Conservation (phyloP, 2,797 vertebrate genomes). For the Lepidocolaptes lacrymiger region DNA sequence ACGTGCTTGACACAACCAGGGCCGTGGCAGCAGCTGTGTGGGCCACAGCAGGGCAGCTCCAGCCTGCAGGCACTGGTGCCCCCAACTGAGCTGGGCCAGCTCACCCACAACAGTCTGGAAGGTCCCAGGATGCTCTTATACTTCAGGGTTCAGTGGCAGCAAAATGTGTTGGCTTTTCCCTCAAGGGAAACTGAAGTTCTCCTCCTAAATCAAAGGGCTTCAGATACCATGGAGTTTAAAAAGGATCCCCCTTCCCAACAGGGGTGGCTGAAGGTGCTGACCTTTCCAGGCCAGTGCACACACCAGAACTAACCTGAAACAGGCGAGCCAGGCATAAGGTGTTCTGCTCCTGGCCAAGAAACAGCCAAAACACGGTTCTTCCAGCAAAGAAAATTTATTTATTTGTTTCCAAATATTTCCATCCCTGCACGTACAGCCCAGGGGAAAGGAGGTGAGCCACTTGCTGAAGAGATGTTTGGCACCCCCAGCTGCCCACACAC, state of each 20-base stretch:
- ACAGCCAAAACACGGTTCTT: too few relatives aligned
- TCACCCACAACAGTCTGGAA: fast-evolving
- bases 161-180: fast-evolving
- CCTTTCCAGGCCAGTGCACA: fast-evolving
- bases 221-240: fast-evolving
- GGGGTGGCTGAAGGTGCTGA: neutral
- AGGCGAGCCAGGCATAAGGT: fast-evolving
- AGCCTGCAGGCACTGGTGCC: fast-evolving
- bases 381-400: fast-evolving
- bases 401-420: neutral
- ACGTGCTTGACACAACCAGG: fast-evolving
- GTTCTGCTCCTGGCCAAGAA: fast-evolving
- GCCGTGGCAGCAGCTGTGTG: fast-evolving
- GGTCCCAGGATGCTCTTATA: neutral
- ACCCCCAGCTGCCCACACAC: fast-evolving
- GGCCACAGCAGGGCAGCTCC: too few relatives aligned
- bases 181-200: fast-evolving
- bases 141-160: fast-evolving
- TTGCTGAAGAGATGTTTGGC: fast-evolving
- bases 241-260: fast-evolving
- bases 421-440: fast-evolving
- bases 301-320: fast-evolving
- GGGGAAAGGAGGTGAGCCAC: fast-evolving
- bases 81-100: neutral
- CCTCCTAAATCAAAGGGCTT: neutral